Conservation (phyloP, 2,797 vertebrate species). For the Pseudomugil tenellus region DNA sequence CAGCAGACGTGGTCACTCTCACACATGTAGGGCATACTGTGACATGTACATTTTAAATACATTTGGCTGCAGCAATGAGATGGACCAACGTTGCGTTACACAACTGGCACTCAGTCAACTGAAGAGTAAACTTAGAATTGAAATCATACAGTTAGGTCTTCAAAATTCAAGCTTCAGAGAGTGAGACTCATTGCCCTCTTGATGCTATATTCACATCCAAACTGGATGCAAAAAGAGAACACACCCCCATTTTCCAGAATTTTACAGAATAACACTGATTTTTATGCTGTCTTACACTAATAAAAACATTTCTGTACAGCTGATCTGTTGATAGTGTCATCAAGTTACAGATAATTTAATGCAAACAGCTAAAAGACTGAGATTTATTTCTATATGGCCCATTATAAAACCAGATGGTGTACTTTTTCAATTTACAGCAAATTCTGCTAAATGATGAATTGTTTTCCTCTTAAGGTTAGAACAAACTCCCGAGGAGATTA, state of each 20-base stretch:
- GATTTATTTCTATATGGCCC: neutral
- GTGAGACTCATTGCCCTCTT: conserved; percentile 1
- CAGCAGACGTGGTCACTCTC: conserved; percentile 65
- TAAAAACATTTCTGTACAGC: conserved; percentile 9
- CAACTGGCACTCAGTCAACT: neutral
- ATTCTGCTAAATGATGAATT: conserved; percentile 24
- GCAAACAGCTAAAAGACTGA: conserved; percentile 19
- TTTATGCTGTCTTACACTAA: conserved; percentile 19
- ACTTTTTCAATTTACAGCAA: conserved; percentile 11
- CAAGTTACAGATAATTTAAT: conserved; percentile 17
- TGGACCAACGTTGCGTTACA: conserved; percentile 11
- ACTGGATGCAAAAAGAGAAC: conserved; percentile 16
- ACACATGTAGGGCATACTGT: conserved; percentile 56
- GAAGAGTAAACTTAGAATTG: conserved; percentile 1
- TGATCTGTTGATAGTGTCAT: conserved; percentile 16
- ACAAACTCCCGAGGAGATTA: conserved; percentile 12
- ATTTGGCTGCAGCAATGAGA: conserved; percentile 24
- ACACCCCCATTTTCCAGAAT: conserved; percentile 2
- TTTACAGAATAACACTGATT: conserved; percentile 2
- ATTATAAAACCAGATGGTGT: conserved; percentile 13
- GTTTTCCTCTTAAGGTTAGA: conserved; percentile 20
- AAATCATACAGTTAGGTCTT: conserved; percentile 5
- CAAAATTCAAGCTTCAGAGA: neutral
- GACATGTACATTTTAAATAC: conserved; percentile 42
- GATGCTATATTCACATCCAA: conserved; percentile 6